Percentiles rank a stretch among this genome's conserved stretches.
Conservation (phyloP, 2,113 vertebrate species). For the Pipa parva region DNA sequence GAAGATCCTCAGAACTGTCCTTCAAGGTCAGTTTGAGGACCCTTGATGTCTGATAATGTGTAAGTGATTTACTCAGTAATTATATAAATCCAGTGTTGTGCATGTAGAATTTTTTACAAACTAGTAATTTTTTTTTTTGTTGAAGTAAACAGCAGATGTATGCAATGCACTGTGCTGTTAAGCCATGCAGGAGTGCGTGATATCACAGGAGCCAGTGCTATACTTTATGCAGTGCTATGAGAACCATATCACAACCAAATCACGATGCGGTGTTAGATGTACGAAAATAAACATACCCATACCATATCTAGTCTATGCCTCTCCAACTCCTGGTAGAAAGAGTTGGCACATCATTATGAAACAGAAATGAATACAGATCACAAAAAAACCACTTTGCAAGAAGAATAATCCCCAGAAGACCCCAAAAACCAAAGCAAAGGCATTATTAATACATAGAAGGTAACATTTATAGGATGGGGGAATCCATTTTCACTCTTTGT, state of each 20-base stretch:
- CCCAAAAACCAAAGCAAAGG: conserved; percentile 79
- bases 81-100: too few species aligned
- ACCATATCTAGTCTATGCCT: conserved; percentile 99
- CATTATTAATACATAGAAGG: conserved; percentile 64
- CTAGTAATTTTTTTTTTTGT: too few species aligned
- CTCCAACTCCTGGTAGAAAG: conserved; percentile 98
- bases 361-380: conserved; percentile 85
- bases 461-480: conserved; percentile 47
- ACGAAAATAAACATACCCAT: conserved; percentile 98
- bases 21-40: too few species aligned
- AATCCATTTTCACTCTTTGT: background rate
- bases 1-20: too few species aligned
- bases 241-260: conserved; percentile 90
- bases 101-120: too few species aligned
- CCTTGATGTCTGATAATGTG: too few species aligned
- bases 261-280: conserved; percentile 97
- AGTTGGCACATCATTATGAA: conserved; percentile 96
- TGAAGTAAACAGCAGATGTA: conserved; percentile 70
- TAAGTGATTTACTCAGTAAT: too few species aligned
- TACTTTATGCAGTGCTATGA: conserved; percentile 95
- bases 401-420: conserved; percentile 58
- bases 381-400: conserved; percentile 73
- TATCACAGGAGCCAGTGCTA: conserved; percentile 92
- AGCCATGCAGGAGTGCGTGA: conserved; percentile 91
- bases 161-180: conserved; percentile 86